Conservation (phyloP, 1,140 invertebrate species). For the Saccostrea echinata region DNA sequence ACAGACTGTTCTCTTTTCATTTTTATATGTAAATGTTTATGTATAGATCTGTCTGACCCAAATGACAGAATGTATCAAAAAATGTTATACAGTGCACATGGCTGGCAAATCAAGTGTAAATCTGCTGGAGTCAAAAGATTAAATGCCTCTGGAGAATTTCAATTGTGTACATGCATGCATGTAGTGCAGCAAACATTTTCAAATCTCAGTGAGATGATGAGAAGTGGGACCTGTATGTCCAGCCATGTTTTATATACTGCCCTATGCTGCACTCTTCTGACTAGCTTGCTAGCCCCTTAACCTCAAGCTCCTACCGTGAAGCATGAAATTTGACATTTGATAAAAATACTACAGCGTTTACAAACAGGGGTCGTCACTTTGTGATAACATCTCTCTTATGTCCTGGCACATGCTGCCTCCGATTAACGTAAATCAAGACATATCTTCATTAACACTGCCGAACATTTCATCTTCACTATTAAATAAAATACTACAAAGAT, state of each 20-base stretch:
- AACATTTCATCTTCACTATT: not conserved
- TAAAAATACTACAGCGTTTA: not conserved
- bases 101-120: not conserved
- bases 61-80: not conserved
- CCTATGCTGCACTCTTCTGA: conserved; percentile 2
- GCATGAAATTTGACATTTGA: conserved; percentile 2
- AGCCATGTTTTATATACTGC: conserved; percentile 2
- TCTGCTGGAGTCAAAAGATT: not conserved
- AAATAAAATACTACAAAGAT: not conserved
- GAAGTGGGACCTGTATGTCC: not conserved
- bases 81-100: not conserved
- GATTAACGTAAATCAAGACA: not conserved
- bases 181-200: no score
- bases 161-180: not conserved
- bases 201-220: no score
- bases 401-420: not conserved
- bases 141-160: not conserved
- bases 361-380: not conserved
- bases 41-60: not conserved
- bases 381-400: not conserved
- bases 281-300: not conserved
- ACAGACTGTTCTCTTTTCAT: not conserved
- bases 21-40: not conserved
- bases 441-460: not conserved
- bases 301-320: not conserved